Base-by-base conservation (phyloP, 2,113 vertebrate species). In the Scophthalmus maximus region DNA sequence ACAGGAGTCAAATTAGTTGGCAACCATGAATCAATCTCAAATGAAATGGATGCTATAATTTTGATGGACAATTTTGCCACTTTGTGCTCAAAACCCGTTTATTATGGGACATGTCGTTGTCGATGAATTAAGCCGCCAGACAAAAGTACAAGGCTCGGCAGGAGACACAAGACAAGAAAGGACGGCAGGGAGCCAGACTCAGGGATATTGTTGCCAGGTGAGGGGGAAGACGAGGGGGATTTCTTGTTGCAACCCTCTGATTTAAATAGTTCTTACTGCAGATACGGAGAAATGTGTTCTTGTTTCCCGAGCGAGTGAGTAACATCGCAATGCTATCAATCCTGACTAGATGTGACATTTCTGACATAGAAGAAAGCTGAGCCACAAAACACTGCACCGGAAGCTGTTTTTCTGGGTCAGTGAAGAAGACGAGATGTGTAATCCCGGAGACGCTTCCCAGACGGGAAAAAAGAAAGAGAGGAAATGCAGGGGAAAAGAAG, bases 361-460 rank as follows among this genome's bases (percentile, higher is more conserved):
- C 55, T 79, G 64, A 77, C 69, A 71, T 36, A 62, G 59, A 53
- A 20, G 25, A 30, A 12, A n/a, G 38, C 32, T 40, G 11, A 55
- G 78, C 53, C 78, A 11, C 26, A 58, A 47, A 53, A 32, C 6
- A 51, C 3, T 67, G 60, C 60, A 17, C 27, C 2, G 23, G 60
- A 53, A 8, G 44, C 70, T 44, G 53, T 65, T 52, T 79, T 76
- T 73, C 36, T 58, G 29, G 49, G 69, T 84, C 68, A 65, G 22
- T 4, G 49, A 60, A 23, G 36, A 42, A 71, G 44, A 30, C 57
- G 32, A 68, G 81, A 46, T 10, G 1, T 61, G 56, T 75, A 68
- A 72, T 81, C 63, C 52, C 34, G 2, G 36, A 72, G 66, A 71
- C 18, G 23, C 57, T 80, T 67, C 66, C 66, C 80, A 64, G 66